Evolutionary conservation across 2,113 vertebrate species (phyloP).

Genomic region (Gallinago jamesoni): DNA sequence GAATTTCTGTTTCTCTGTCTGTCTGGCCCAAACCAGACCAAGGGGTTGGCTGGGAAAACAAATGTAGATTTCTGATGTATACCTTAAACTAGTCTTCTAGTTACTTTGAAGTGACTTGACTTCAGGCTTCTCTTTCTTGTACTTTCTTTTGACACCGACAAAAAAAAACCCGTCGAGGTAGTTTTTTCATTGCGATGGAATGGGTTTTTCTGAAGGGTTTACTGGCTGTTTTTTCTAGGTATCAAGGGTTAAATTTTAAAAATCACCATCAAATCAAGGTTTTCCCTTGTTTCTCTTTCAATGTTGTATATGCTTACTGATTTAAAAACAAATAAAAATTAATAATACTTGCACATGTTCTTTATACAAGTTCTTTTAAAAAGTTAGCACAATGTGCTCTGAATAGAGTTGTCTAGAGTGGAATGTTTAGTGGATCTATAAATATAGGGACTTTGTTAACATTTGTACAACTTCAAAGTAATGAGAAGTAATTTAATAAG

Average conservation of each 20-base stretch:
- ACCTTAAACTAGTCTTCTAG: background rate
- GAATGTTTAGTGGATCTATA: background rate
- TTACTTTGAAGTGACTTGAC: background rate
- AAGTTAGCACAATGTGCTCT: background rate
- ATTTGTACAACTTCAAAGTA: background rate
- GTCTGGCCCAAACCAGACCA: background rate
- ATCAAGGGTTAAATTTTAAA: background rate
- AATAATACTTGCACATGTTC: background rate
- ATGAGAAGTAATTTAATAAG: background rate
- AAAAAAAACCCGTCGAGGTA: background rate
- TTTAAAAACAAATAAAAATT: background rate
- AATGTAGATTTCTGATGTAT: background rate
- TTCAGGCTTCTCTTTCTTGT: background rate
- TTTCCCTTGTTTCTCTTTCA: background rate
- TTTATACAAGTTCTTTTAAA: background rate
- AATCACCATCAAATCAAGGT: background rate
- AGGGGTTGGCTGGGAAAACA: background rate
- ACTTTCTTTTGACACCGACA: background rate
- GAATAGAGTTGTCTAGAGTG: background rate
- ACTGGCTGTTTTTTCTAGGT: background rate
- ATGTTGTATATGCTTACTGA: background rate
- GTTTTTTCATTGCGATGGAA: background rate
- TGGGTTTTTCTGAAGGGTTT: background rate
- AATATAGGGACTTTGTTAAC: background rate
- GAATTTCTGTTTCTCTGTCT: background rate